Conservation (phyloP, 2,113 vertebrate genomes). For the Brachypodius melanocephalos region DNA sequence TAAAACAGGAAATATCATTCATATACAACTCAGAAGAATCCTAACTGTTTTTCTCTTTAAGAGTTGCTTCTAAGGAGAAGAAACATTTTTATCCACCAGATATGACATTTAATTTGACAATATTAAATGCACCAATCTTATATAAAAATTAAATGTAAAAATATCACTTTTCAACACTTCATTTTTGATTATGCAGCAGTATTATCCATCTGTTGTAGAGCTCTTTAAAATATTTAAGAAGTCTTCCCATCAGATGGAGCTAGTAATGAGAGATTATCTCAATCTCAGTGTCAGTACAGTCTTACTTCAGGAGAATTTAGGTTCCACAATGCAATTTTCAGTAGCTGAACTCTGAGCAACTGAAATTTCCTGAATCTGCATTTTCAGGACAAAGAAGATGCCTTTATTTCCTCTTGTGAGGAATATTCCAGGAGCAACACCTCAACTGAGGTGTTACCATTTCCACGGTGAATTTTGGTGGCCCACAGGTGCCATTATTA, state of each 20-base stretch:
- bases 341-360: background rate
- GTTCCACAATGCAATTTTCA: background rate
- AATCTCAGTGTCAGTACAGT: background rate
- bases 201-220: conserved; percentile 16
- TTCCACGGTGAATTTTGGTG: background rate
- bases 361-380: background rate
- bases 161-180: background rate
- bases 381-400: background rate
- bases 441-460: background rate
- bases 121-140: background rate
- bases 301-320: background rate
- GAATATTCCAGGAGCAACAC: background rate
- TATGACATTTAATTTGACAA: conserved; percentile 1
- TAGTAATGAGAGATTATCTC: background rate
- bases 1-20: background rate
- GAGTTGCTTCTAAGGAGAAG: background rate
- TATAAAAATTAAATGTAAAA: conserved; percentile 8
- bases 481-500: background rate
- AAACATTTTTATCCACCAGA: background rate
- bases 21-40: background rate
- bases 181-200: background rate
- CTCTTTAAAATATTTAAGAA: conserved; percentile 23
- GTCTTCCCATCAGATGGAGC: background rate
- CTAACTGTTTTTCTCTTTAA: background rate
- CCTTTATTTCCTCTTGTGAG: background rate